Conservation (phyloP, 2,888 invertebrate species). For the Kryphioiulus occultus region DNA sequence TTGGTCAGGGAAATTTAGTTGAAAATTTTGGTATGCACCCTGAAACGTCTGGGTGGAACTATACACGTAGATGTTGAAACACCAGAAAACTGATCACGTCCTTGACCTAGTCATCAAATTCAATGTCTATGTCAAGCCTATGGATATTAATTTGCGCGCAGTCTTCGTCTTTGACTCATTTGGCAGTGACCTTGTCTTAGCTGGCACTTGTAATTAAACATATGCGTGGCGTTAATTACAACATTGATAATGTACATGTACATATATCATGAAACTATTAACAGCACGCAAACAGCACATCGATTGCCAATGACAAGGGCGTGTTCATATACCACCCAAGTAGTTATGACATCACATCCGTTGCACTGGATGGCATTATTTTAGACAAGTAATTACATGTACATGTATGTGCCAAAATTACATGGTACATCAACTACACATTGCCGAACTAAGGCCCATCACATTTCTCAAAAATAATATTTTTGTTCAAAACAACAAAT, state of each 20-base stretch:
- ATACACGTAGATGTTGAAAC: too few species aligned
- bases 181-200: not conserved
- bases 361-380: not conserved
- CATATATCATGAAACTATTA: too few species aligned
- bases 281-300: not conserved
- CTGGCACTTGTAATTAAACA: not conserved
- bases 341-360: not conserved
- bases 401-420: too few species aligned
- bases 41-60: too few species aligned
- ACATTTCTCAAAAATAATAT: too few species aligned
- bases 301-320: not conserved
- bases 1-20: too few species aligned
- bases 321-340: not conserved
- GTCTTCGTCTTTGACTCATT: not conserved
- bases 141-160: not conserved
- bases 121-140: not conserved
- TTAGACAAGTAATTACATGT: not conserved
- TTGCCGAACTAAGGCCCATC: too few species aligned
- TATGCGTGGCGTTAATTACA: conserved; percentile 40
- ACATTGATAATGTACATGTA: not conserved
- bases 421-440: too few species aligned
- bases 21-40: too few species aligned
- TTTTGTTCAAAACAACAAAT: too few species aligned
- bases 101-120: not conserved
- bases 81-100: not conserved